These are phyloP conservation scores for Agrilus planipennis DNA, from an alignment of 1,140 invertebrate genomes.

Conservation along the genomic window DNA sequence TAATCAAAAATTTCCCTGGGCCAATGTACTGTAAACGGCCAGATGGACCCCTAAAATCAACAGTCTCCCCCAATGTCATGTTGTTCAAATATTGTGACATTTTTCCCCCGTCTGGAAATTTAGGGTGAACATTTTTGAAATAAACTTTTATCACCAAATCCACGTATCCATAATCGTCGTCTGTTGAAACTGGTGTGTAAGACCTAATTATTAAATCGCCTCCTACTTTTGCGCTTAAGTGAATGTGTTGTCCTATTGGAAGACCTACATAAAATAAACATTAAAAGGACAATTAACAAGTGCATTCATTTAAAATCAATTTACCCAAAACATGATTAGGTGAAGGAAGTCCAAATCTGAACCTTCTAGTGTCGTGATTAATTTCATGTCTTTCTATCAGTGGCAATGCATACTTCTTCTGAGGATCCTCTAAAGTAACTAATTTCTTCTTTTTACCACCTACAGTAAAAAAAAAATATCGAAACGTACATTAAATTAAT, in stretches of 20 bases:
- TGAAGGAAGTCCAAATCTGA: conserved; percentile 81
- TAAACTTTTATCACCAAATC: conserved; percentile 97
- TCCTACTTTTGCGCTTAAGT: conserved; percentile 79
- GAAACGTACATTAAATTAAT: conserved; percentile 6
- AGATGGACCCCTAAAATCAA: conserved; percentile 89
- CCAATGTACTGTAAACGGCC: conserved; percentile 74
- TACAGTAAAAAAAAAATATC: conserved; percentile 9
- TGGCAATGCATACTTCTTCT: conserved; percentile 79
- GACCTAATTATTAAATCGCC: conserved; percentile 86
- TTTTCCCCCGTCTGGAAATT: conserved; percentile 96
- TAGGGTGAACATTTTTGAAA: conserved; percentile 92
- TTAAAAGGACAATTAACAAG: too few relatives aligned
- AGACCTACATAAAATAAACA: conserved; percentile 45
- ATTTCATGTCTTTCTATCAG: conserved; percentile 84
- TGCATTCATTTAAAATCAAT: conserved; percentile 5
- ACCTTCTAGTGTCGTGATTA: conserved; percentile 87
- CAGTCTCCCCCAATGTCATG: conserved; percentile 82
- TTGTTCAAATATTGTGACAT: conserved; percentile 89
- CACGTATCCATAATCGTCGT: conserved; percentile 88
- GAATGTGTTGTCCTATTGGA: conserved; percentile 92
- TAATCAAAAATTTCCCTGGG: conserved; percentile 74
- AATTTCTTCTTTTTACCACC: conserved; percentile 31
- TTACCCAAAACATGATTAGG: conserved; percentile 74
- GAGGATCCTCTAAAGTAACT: conserved; percentile 69
- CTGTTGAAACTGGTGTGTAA: conserved; percentile 94